Evolutionary conservation across 2,113 vertebrate species (phyloP), one percentile per base, ranked within the genome.

Genomic region (Psettodes erumei): DNA sequence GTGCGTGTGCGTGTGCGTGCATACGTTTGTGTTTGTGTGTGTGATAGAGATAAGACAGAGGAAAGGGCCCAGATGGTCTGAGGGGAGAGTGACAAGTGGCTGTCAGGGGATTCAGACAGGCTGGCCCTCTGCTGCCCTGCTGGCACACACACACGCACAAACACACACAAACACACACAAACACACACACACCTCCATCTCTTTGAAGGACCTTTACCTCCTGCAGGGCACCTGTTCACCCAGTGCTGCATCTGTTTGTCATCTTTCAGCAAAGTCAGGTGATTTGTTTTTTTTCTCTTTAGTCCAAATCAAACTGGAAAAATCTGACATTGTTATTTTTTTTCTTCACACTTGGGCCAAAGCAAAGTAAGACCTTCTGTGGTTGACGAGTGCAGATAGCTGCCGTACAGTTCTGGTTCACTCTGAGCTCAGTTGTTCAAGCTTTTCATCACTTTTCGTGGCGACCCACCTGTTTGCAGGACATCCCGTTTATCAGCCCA

Each of bases 71-170:
- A 92, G 85, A 92, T 92, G 90, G 90, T 88, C 86, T 63, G 85
- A 90, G 88, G 75, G 85, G 86, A 88, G 89, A 90, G 88, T 91
- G 90, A 90, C 90, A 90, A 90, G 89, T 87, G 88, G 88, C 82
- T 90, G 89, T 88, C 88, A 76, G 73, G 82, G 88, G 88, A 85
- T 75, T 81, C 71, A 85, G 81, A 73, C 71, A 82, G 86, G 70
- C 79, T 71, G 78, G 73, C 60, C 78, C 80, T 84, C 70, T 77
- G 83, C 75, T 86, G 85, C 76, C 76, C 79, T 79, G 47, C 78
- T 86, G 77, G 69, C 63, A 18, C 69, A 38, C 30, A 21, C 48
- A 50, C 69, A 69, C 77, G 18, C 48, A 50, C 69, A 69, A 73
- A 48, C 61, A 60, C 55, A 47, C 48, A 65, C 51, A 64, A 54